Conservation (phyloP, 2,113 vertebrate species). For the Notothenia coriiceps region DNA sequence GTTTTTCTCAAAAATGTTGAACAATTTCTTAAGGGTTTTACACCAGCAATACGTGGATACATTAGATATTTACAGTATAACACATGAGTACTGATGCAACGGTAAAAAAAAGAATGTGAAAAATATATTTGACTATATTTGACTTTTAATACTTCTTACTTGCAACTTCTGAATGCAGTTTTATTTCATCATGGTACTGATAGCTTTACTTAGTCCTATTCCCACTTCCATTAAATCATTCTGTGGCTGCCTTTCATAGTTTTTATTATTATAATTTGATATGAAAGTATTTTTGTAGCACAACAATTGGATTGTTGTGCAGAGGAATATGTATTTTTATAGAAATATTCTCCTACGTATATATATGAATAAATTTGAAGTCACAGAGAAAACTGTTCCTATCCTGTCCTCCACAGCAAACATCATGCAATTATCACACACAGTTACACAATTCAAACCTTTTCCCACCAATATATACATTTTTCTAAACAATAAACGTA, state of each 20-base stretch:
- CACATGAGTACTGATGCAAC: conserved; percentile 1
- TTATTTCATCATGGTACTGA: conserved; percentile 3
- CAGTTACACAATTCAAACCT: conserved; percentile 1
- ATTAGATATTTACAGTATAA: neutral
- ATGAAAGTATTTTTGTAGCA: conserved; percentile 1
- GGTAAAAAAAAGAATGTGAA: conserved; percentile 14
- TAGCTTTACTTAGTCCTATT: conserved; percentile 22
- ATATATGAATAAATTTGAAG: conserved; percentile 1
- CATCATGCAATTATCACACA: neutral
- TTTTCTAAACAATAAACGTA: neutral
- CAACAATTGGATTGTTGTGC: neutral
- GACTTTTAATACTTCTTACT: neutral
- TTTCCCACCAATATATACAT: neutral
- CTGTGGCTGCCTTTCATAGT: neutral
- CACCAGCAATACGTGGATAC: conserved; percentile 8
- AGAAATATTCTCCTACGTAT: neutral
- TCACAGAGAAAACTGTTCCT: conserved; percentile 17
- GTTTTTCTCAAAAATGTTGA: conserved; percentile 11
- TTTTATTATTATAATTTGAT: neutral
- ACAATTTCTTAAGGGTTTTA: conserved; percentile 7
- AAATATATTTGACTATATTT: conserved; percentile 6
- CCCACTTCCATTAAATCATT: neutral
- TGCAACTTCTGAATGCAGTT: conserved; percentile 10
- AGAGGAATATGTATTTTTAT: neutral
- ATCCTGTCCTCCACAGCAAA: neutral